Percentiles rank a stretch among this genome's conserved stretches.
Conservation (phyloP, 92 coral and sea anemone species). For the Virgularia gustaviana region DNA sequence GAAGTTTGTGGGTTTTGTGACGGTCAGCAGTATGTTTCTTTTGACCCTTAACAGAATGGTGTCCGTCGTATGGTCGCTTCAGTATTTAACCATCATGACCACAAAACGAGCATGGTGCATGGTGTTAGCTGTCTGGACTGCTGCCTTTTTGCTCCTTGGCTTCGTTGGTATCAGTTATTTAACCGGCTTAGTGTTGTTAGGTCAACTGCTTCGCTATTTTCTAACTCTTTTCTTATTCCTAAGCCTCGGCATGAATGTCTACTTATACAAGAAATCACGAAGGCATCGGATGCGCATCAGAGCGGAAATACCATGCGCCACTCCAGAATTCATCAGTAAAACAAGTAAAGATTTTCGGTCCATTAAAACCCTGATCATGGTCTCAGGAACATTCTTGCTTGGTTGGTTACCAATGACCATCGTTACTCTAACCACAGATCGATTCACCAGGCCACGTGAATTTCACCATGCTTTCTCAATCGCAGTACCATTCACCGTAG, state of each 20-base stretch:
- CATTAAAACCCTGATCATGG: background rate
- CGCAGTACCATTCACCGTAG: background rate
- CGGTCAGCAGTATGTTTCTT: background rate
- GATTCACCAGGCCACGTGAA: background rate
- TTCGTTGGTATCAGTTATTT: background rate
- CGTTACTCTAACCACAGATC: background rate
- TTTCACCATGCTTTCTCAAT: background rate
- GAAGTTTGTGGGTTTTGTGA: background rate
- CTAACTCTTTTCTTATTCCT: background rate
- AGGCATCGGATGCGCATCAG: background rate
- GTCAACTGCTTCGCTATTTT: background rate
- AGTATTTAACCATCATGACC: background rate
- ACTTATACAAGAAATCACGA: background rate
- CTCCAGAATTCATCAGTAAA: background rate
- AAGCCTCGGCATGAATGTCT: background rate
- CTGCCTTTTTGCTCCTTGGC: background rate
- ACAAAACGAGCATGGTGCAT: background rate
- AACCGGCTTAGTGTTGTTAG: background rate
- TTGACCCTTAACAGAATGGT: background rate
- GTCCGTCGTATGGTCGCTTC: background rate
- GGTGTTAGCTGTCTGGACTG: background rate
- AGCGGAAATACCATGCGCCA: background rate
- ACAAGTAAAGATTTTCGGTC: background rate
- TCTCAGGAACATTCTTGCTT: background rate
- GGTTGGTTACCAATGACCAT: background rate